A percentile compares a stretch with the other conserved stretches of the same genome.
Conservation (phyloP, 2,113 vertebrate species). For the Columba janthina region DNA sequence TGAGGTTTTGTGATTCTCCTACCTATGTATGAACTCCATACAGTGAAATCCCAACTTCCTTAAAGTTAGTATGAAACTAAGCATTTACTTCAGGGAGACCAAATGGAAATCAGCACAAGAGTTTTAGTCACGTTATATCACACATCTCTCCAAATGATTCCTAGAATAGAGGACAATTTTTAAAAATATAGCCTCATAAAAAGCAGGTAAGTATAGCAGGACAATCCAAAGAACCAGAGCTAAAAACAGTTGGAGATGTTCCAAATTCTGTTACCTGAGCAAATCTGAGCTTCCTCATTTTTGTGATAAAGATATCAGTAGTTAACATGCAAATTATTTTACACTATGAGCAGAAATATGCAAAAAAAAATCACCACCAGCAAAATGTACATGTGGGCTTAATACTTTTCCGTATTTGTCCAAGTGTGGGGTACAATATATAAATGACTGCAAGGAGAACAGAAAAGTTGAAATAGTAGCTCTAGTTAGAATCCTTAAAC, state of each 20-base stretch:
- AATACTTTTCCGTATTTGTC: neutral
- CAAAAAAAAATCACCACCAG: neutral
- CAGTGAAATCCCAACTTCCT: neutral
- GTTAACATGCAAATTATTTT: neutral
- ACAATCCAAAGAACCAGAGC: neutral
- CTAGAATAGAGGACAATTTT: neutral
- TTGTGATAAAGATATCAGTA: neutral
- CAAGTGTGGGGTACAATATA: neutral
- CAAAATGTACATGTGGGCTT: neutral
- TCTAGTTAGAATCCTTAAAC: constrained; percentile 3
- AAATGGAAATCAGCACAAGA: neutral
- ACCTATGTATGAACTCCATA: neutral
- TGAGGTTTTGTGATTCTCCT: neutral
- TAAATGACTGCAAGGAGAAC: neutral
- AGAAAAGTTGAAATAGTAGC: neutral
- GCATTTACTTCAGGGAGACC: neutral
- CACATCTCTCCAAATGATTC: neutral
- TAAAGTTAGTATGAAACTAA: neutral
- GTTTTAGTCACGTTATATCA: neutral
- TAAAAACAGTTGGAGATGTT: neutral
- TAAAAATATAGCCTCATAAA: neutral
- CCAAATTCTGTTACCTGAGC: neutral
- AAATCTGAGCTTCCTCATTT: neutral
- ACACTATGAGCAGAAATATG: neutral
- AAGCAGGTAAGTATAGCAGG: neutral